Evolutionary conservation across 2,113 vertebrate genomes (phyloP).

Genomic region (Rhinoderma darwinii): DNA sequence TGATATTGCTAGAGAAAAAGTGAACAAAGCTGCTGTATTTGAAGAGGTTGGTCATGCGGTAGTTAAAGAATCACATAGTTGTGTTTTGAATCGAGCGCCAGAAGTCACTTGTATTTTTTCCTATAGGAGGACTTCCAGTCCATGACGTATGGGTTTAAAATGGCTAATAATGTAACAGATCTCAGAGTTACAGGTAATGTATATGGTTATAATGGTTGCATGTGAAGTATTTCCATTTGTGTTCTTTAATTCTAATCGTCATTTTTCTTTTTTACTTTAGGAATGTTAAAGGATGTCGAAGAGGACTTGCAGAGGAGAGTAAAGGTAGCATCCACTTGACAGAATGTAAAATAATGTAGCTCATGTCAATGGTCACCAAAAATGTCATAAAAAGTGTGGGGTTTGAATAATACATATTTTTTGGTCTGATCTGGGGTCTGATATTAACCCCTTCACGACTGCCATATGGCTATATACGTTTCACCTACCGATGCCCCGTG

Average conservation of each 20-base stretch:
- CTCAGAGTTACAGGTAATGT: constrained; percentile 94
- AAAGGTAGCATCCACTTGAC: constrained; percentile 78
- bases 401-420: too few relatives aligned
- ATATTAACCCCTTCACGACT: too few relatives aligned
- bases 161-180: constrained; percentile 98
- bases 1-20: constrained; percentile 97
- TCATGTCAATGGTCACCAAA: too few relatives aligned
- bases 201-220: not conserved
- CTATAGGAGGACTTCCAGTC: constrained; percentile 97
- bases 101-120: constrained; percentile 56
- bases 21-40: constrained; percentile 98
- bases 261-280: constrained; percentile 67
- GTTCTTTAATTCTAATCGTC: not conserved
- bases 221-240: not conserved
- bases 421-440: too few relatives aligned
- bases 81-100: not conserved
- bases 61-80: not conserved
- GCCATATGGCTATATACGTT: too few relatives aligned
- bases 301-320: constrained; percentile 97
- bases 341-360: not conserved
- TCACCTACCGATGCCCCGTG: too few relatives aligned
- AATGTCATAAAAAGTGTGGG: not conserved
- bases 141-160: constrained; percentile 99
- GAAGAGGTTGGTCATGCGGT: constrained; percentile 84
- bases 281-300: constrained; percentile 98